Conservation (phyloP, 2,113 vertebrate genomes). For the Ciconia maguari region DNA sequence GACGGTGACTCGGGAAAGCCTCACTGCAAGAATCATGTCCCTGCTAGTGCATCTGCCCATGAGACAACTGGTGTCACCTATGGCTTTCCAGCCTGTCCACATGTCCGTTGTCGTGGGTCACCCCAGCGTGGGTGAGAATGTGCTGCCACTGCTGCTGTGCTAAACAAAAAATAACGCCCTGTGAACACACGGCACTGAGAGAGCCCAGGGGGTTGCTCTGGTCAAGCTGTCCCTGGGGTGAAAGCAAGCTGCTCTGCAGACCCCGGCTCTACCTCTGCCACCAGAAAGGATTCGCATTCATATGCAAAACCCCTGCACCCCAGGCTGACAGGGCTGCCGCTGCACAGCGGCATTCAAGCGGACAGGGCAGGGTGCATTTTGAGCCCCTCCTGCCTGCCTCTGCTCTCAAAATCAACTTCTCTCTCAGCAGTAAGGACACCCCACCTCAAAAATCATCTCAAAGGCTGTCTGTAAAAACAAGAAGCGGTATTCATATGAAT, state of each 20-base stretch:
- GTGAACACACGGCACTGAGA: background rate
- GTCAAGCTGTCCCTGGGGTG: background rate
- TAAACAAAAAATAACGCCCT: background rate
- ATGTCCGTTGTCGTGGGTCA: background rate
- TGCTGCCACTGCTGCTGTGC: background rate
- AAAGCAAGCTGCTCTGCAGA: background rate
- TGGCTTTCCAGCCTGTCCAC: background rate
- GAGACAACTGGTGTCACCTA: background rate
- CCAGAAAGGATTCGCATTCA: conserved; percentile 11
- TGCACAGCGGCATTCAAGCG: background rate
- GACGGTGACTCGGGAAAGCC: fast-evolving
- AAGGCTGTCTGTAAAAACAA: background rate
- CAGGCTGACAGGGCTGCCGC: background rate
- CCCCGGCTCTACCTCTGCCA: background rate
- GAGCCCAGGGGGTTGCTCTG: background rate
- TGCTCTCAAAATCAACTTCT: background rate
- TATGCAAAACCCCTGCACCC: conserved; percentile 26
- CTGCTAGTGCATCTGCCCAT: background rate
- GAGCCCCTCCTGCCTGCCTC: background rate
- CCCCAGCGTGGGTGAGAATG: background rate
- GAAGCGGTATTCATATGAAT: conserved; percentile 40
- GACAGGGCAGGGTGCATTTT: background rate
- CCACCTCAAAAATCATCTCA: background rate
- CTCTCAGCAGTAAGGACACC: background rate
- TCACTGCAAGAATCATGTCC: background rate